These are phyloP conservation scores for Cantharis flavilabris DNA, from an alignment of 2,888 invertebrate species.

Conservation along the genomic window DNA sequence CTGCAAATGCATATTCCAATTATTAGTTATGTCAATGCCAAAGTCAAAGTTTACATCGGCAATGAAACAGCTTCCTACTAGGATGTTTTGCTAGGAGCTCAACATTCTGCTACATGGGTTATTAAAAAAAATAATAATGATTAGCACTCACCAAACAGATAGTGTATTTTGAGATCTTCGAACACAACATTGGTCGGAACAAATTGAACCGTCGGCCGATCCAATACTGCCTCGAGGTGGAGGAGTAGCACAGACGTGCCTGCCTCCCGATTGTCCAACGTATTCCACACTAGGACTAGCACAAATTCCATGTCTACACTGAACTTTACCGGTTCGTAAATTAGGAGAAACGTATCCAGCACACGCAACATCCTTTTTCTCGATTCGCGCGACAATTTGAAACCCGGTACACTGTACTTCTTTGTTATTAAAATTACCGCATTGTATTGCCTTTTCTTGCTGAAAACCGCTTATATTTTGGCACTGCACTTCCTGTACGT, in stretches of 20 bases:
- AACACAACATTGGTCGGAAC: conserved; percentile 49
- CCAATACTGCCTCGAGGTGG: conserved; percentile 50
- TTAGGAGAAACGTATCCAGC: conserved; percentile 47
- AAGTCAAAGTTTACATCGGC: no score
- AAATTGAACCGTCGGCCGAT: conserved; percentile 42
- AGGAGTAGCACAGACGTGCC: conserved; percentile 58
- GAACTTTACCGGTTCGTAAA: conserved; percentile 39
- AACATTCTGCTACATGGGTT: no score
- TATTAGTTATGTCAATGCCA: no score
- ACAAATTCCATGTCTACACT: conserved; percentile 58
- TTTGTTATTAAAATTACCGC: conserved; percentile 44
- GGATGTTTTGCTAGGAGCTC: no score
- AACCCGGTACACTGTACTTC: conserved; percentile 46
- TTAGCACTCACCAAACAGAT: conserved; percentile 58
- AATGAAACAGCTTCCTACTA: no score
- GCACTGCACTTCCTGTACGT: conserved; percentile 51
- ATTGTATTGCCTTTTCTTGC: conserved; percentile 56
- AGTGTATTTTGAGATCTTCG: conserved; percentile 47
- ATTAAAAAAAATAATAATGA: not conserved
- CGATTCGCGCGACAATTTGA: conserved; percentile 36
- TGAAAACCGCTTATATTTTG: conserved; percentile 49
- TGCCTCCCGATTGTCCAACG: conserved; percentile 66
- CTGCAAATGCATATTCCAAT: no score
- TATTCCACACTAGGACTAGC: conserved; percentile 60
- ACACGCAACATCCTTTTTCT: conserved; percentile 42